phyloP scores from a whole-genome alignment of 2,888 invertebrate genomes.

The Polydrusus cervinus region DNA sequence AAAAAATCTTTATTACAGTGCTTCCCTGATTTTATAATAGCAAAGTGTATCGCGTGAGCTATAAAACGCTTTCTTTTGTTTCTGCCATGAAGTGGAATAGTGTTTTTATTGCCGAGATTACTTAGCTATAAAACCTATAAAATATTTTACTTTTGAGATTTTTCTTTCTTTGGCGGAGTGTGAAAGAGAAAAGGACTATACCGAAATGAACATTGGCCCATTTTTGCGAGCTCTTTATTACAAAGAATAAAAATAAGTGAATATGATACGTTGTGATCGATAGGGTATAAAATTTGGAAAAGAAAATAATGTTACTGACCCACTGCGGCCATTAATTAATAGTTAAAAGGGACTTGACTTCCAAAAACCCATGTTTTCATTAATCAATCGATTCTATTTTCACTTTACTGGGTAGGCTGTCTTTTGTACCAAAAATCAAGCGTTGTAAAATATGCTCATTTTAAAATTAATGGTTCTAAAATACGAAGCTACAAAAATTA shows the following conservation, averaged over 20 bases:
- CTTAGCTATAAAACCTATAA: conserved; percentile 21
- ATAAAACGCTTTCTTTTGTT: conserved; percentile 33
- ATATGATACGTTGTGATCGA: neutral
- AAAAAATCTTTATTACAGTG: neutral
- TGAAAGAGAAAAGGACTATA: neutral
- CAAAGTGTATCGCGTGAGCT: conserved; percentile 23
- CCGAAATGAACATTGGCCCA: neutral
- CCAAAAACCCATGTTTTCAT: no score
- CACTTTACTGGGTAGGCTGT: no score
- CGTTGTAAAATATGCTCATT: no score
- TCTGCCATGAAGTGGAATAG: conserved; percentile 28
- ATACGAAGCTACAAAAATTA: no score
- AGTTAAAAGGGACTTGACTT: no score
- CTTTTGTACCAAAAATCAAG: no score
- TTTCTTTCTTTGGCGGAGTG: neutral
- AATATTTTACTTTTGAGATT: conserved; percentile 19
- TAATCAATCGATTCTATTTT: no score
- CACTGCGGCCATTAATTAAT: no score
- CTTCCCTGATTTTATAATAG: neutral
- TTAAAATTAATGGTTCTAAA: no score
- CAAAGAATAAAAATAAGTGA: neutral
- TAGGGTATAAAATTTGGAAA: no score
- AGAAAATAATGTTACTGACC: no score
- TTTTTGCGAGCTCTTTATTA: neutral
- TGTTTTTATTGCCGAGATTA: conserved; percentile 33